A percentile compares a stretch with the other conserved stretches of the same genome.
These are phyloP conservation scores for Macquaria ambigua DNA, from an alignment of 2,113 vertebrate species.

Conservation along the genomic window DNA sequence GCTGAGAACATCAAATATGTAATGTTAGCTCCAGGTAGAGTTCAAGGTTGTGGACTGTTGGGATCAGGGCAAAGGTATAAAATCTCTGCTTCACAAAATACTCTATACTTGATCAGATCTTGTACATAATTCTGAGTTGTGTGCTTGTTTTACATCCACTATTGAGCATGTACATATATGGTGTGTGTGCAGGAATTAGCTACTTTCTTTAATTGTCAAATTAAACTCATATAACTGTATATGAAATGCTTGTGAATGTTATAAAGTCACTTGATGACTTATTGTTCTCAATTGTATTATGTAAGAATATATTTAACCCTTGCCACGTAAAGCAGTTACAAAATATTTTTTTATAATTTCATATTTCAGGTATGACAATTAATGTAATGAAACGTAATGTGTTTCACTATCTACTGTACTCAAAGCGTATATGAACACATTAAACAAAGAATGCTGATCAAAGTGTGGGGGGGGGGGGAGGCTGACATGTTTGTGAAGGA, in stretches of 20 bases:
- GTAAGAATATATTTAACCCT: conserved; percentile 72
- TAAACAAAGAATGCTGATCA: conserved; percentile 42
- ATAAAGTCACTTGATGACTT: conserved; percentile 54
- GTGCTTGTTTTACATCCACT: conserved; percentile 56
- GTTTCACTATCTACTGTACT: conserved; percentile 82
- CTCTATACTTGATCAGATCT: conserved; percentile 67
- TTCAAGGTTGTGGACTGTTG: conserved; percentile 32
- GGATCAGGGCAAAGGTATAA: conserved; percentile 38
- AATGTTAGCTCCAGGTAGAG: conserved; percentile 27
- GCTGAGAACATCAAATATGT: conserved; percentile 41
- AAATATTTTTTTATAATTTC: conserved; percentile 50
- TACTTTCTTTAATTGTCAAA: conserved; percentile 48
- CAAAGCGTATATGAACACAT: conserved; percentile 67
- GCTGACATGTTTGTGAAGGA: conserved; percentile 31
- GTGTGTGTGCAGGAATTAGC: conserved; percentile 50
- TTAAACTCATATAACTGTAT: conserved; percentile 67
- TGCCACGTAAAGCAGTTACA: conserved; percentile 64
- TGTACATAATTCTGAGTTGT: conserved; percentile 50
- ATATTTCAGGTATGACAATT: conserved; percentile 75
- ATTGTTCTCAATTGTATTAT: conserved; percentile 59
- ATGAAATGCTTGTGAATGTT: conserved; percentile 70
- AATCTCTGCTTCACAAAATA: conserved; percentile 61
- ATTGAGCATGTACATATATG: conserved; percentile 53
- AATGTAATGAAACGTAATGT: conserved; percentile 62
- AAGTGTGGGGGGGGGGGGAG: neutral